Percentiles rank a stretch among this genome's conserved stretches.
Conservation (phyloP, 2,888 invertebrate genomes). For the Pollenia angustigena region DNA sequence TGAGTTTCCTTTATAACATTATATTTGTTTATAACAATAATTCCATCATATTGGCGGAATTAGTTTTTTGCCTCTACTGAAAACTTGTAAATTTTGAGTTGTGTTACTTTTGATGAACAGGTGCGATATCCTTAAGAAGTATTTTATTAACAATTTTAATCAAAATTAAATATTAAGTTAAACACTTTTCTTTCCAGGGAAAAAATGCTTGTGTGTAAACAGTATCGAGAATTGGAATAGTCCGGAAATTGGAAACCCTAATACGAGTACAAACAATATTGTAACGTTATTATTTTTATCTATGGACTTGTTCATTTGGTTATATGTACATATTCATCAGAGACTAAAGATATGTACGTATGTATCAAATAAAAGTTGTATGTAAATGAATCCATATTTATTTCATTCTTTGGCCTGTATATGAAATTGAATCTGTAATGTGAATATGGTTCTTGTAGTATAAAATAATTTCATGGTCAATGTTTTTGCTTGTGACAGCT, state of each 20-base stretch:
- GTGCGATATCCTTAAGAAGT: no score
- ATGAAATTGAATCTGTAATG: constrained; percentile 52
- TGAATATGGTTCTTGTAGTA: constrained; percentile 36
- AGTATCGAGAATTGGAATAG: no score
- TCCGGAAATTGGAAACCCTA: not conserved
- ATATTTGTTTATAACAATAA: no score
- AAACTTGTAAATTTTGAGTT: no score
- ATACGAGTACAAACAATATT: constrained; percentile 13
- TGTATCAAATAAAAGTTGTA: constrained; percentile 5
- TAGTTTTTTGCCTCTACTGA: no score
- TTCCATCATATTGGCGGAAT: no score
- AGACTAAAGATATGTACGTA: not conserved
- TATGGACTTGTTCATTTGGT: not conserved
- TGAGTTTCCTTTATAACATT: no score
- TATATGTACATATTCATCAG: not conserved
- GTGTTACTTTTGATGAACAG: no score
- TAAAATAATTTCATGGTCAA: constrained; percentile 68
- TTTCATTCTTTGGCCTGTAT: constrained; percentile 20
- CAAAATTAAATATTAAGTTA: no score
- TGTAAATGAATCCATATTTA: constrained; percentile 57
- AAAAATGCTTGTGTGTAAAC: no score
- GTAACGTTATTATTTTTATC: constrained; percentile 43
- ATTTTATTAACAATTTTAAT: no score
- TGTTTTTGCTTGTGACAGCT: constrained; percentile 11
- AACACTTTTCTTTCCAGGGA: no score